Percentiles rank a stretch among this genome's conserved stretches.
Conservation (phyloP, 2,888 invertebrate species). For the Rhorus exstirpatorius region DNA sequence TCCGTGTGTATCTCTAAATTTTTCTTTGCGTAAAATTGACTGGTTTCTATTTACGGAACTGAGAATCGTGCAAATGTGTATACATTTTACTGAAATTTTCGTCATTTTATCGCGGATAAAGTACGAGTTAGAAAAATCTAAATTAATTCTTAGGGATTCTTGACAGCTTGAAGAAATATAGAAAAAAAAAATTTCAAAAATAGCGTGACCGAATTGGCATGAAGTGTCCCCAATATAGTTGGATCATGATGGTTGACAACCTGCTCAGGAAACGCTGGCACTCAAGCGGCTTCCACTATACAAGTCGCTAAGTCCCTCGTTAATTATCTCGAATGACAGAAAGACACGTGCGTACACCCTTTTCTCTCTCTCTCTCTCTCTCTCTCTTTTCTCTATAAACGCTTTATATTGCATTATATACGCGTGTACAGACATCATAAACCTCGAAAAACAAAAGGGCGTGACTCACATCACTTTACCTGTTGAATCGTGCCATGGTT, state of each 20-base stretch:
- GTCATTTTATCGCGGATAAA: too few species aligned
- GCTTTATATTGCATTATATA: slow-evolving; percentile 9
- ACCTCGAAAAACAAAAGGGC: not conserved
- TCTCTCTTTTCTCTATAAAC: not conserved
- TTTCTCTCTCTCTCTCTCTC: slow-evolving; percentile 15
- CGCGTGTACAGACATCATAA: not conserved
- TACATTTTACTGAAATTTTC: too few species aligned
- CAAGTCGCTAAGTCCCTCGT: slow-evolving; percentile 63
- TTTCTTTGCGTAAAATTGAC: too few species aligned
- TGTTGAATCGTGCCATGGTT: not conserved
- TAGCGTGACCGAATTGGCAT: not conserved
- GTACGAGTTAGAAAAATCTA: too few species aligned
- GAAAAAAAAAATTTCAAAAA: too few species aligned
- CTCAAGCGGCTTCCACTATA: slow-evolving; percentile 15
- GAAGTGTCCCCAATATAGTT: not conserved
- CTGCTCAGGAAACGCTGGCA: slow-evolving; percentile 21
- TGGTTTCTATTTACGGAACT: too few species aligned
- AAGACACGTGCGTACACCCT: slow-evolving; percentile 49
- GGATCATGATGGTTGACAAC: slow-evolving; percentile 40
- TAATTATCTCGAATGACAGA: slow-evolving; percentile 68
- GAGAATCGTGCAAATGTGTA: too few species aligned
- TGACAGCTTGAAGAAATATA: too few species aligned
- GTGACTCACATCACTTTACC: not conserved
- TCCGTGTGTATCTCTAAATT: too few species aligned
- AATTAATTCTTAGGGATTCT: too few species aligned